Evolutionary conservation across 1,140 invertebrate genomes (phyloP), one percentile per base, ranked within the genome.

Genomic region (Oedothorax gibbosus): DNA sequence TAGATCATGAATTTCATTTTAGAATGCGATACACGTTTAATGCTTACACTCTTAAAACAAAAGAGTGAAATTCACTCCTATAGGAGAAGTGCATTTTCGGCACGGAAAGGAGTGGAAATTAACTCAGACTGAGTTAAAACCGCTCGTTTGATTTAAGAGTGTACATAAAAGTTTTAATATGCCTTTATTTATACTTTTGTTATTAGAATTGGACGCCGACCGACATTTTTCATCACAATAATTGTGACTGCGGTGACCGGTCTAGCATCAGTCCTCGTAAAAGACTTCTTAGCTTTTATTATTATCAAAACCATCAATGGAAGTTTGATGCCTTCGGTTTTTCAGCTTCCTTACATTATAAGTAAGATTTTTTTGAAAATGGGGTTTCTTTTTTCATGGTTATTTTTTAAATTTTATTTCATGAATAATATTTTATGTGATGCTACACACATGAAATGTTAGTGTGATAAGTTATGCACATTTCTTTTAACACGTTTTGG

Each of bases 321-420:
- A 18, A 89, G 97, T 0, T 96, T 96, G 0, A 96, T 97, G 87
- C 96, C 96, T 11, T 96, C 96, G 7, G 94, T 97, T n/a, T 97
- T 97, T 90, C 96, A 98, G 91, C 96, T 97, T 89, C 96, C 96
- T 7, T 97, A 97, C 88, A 97, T 97, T 84, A 97, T 97, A 88
- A 95, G 96, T 97, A 92, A 94, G 93, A 91, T 72, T 85, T 66
- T 20, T 5, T 35, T 64, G 11, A 12, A 62, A 57, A 79, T 57
- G 21, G n/a, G 12, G 20, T 2, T 3, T 15, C 2, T 57, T 9
- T 49, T 76, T 62, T 21, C 54, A 76, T 62, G 15, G 8, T 18
- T 53, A 60, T 57, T 60, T 60, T 60, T 60, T 60, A 11, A n/a
- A 60, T 60, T 35, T 35, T 35, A 35, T 35, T 35, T 35, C 35